A percentile compares a stretch with the other conserved stretches of the same genome.
Conservation (phyloP, 2,888 invertebrate genomes). For the Anodontia alba region DNA sequence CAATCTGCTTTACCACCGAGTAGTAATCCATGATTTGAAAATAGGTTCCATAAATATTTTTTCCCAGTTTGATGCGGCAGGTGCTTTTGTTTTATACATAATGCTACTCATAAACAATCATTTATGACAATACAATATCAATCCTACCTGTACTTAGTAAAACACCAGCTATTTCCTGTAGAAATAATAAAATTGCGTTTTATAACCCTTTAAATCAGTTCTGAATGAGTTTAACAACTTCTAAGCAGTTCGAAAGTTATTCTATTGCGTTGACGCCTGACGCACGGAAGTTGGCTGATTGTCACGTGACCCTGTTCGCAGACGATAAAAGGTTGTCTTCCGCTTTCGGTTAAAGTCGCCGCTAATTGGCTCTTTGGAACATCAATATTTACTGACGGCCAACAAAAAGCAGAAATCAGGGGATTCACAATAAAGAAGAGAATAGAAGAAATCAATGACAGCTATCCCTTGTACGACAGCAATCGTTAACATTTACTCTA, state of each 20-base stretch:
- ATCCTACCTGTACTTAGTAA: neutral
- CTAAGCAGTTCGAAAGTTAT: neutral
- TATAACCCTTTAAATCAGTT: neutral
- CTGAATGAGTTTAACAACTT: neutral
- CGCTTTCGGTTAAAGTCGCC: constrained; percentile 18
- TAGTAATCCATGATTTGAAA: too few relatives aligned
- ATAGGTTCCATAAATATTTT: too few relatives aligned
- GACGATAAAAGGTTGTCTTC: constrained; percentile 25
- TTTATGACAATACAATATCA: neutral
- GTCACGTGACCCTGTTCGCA: constrained; percentile 15
- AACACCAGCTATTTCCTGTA: neutral
- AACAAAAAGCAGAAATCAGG: constrained; percentile 23
- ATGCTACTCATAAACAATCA: too few relatives aligned
- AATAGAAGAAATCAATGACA: constrained; percentile 14
- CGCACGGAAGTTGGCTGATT: constrained; percentile 15
- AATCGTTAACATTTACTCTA: constrained; percentile 21
- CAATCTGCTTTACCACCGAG: too few relatives aligned
- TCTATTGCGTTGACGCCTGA: neutral
- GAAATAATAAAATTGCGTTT: neutral
- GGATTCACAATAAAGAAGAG: neutral
- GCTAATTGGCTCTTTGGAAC: constrained; percentile 22
- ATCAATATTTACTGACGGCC: constrained; percentile 23
- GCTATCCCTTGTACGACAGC: constrained; percentile 2
- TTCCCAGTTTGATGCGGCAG: too few relatives aligned
- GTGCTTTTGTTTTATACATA: too few relatives aligned